Evolutionary conservation across 2,888 invertebrate species (phyloP), one percentile per base, ranked within the genome.

Genomic region (Mylabris sibirica): DNA sequence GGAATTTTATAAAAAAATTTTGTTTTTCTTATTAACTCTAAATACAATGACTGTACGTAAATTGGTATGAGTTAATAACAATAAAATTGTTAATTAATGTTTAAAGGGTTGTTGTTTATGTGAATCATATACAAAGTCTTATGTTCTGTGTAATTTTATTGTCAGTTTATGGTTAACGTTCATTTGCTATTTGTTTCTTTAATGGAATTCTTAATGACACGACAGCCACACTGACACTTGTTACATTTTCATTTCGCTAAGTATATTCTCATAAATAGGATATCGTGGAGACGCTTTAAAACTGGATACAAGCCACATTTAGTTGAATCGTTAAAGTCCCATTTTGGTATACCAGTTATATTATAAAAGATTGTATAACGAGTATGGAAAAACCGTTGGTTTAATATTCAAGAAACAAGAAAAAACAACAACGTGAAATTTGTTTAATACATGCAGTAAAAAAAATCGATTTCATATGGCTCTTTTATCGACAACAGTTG

Each of bases 101-200:
- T 49, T 49, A 17, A 53, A 53, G 53, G 53, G 22, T 22, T 12
- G 22, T 22, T 12, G 12, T 24, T 53, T 53, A 22, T 53, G 24
- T 8, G 20, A 3, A 53, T 53, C 11, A 22, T 53, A 53, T 22
- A 11, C 2, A 6, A n/a, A n/a, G 12, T 22, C 53, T 53, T 53
- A 53, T 53, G 53, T 53, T 22, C 20, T 53, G 3, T 22, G 9
- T 53, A 24, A 53, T 53, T 53, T 24, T 12, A 53, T 12, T 53
- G 53, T 22, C 24, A 53, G 3, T 53, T 53, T 24, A 53, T 53
- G 53, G 22, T 53, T 53, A 53, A 53, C 22, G 12, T 53, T 53
- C 53, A 24, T 53, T 53, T 44, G n/a, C 17, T 44, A 44, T n/a
- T 17, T 44, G 44, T 44, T 44, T 17, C 17, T n/a, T 17, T 53